Base-by-base conservation (phyloP, 2,888 invertebrate genomes). In the Atethmia centrago region DNA sequence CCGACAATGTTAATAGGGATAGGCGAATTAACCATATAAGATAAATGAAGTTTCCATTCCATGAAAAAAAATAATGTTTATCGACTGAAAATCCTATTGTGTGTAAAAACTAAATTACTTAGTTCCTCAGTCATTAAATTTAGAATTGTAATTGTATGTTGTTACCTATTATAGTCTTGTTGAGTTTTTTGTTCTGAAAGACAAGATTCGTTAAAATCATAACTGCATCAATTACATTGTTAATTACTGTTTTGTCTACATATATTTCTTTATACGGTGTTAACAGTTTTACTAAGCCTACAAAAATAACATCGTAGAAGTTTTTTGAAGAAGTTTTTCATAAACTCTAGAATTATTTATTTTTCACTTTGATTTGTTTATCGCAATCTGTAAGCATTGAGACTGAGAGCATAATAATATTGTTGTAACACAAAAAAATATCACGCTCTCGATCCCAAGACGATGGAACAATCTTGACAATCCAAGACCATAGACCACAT, bases 41-140 rank as follows among this genome's bases (percentile, higher is more conserved):
- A n/a, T n/a, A n/a, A n/a, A 31, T 19, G 16, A 53, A 51, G 28
- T 61, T 68, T 71, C 68, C 67, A 49, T 62, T 45, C 5, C 25
- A 28, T n/a, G 21, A 0, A 9, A 68, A 71, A 79, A 83, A 71
- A 78, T 10, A 0, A 56, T 55, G 19, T 65, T 68, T 67, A 53
- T 59, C 62, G 28, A n/a, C 49, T 58, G 19, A 74, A 82, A 71
- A 81, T 68, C 19, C n/a, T 47, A 40, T 53, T 64, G 3, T 31
- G 25, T 31, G 53, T 66, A 81, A 83, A 79, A 81, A 83, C 74
- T 2, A 71, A 81, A 81, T 81, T 74, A 74, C 71, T 56, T n/a
- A 71, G 59, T 73, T 78, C 74, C 74, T 70, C 25, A n/a, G 59
- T 77, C 31, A 55, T 59, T 67, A 36, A 47, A 78, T 65, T 74